Evolutionary conservation across 2,888 invertebrate species (phyloP).

Genomic region (Malacosoma neustria): DNA sequence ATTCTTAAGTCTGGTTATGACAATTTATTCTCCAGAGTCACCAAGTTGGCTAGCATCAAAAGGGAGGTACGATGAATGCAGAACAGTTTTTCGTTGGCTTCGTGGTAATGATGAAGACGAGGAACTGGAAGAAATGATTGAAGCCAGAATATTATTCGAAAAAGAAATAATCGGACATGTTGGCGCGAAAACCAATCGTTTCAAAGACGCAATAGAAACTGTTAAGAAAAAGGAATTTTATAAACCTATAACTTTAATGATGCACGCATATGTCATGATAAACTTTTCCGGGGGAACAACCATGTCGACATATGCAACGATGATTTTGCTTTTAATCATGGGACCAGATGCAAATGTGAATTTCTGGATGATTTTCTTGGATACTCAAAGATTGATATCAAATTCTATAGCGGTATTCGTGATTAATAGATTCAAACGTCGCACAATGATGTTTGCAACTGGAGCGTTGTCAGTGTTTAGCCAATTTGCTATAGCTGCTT

Average conservation of each 20-base stretch:
- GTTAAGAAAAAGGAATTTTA: constrained; percentile 23
- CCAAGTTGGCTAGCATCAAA: constrained; percentile 76
- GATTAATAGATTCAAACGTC: constrained; percentile 36
- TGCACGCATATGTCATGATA: constrained; percentile 21
- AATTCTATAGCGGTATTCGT: constrained; percentile 18
- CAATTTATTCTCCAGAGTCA: constrained; percentile 67
- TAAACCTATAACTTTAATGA: constrained; percentile 24
- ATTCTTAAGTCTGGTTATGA: constrained; percentile 46
- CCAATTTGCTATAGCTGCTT: constrained; percentile 64
- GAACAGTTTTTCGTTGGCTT: constrained; percentile 60
- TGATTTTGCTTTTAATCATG: constrained; percentile 15
- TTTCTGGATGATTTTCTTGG: constrained; percentile 12
- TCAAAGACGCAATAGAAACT: constrained; percentile 9
- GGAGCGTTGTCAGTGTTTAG: constrained; percentile 68
- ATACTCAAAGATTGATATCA: constrained; percentile 18
- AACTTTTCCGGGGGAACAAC: constrained; percentile 25
- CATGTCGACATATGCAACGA: constrained; percentile 19
- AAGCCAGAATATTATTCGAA: constrained; percentile 9
- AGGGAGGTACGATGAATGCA: constrained; percentile 56
- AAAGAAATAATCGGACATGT: constrained; percentile 5
- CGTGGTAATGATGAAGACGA: constrained; percentile 43
- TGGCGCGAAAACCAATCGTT: constrained; percentile 3
- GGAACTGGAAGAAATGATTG: constrained; percentile 28
- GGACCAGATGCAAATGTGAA: constrained; percentile 15
- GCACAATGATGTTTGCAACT: constrained; percentile 74